Conservation (phyloP, 2,888 invertebrate species). For the Thereva unica region DNA sequence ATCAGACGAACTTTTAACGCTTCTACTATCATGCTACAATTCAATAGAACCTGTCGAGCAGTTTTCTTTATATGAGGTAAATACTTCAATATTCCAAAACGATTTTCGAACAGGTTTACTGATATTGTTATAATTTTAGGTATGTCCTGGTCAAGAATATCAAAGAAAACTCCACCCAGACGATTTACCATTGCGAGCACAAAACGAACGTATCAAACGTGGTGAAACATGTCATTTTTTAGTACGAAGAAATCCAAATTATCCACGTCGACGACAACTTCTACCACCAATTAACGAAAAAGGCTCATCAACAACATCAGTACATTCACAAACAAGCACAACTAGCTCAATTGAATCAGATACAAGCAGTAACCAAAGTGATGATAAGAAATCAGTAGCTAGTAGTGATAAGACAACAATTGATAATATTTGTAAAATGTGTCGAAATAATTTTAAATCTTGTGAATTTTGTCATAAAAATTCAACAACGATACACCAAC, state of each 20-base stretch:
- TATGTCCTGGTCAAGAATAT: conserved; percentile 79
- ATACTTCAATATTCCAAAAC: conserved; percentile 45
- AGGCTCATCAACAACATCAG: conserved; percentile 36
- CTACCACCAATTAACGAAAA: conserved; percentile 47
- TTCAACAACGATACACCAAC: conserved; percentile 46
- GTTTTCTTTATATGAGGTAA: conserved; percentile 85
- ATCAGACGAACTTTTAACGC: conserved; percentile 82
- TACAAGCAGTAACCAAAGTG: conserved; percentile 1
- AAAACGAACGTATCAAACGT: conserved; percentile 70
- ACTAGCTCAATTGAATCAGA: conserved; percentile 22
- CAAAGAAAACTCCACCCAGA: conserved; percentile 87
- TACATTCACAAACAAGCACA: conserved; percentile 33
- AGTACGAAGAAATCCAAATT: conserved; percentile 79
- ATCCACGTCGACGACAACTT: conserved; percentile 61
- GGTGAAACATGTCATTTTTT: conserved; percentile 77
- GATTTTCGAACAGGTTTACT: background rate
- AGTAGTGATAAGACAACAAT: conserved; percentile 25
- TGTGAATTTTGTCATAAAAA: conserved; percentile 54
- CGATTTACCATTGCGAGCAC: conserved; percentile 80
- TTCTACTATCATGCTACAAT: conserved; percentile 83
- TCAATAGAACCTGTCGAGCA: conserved; percentile 82
- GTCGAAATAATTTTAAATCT: conserved; percentile 51
- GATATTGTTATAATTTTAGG: conserved; percentile 56
- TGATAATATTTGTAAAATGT: conserved; percentile 47
- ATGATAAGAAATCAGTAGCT: conserved; percentile 14